Evolutionary conservation across 2,888 invertebrate genomes (phyloP).

Genomic region (Caenorhabditis drosophilae): DNA sequence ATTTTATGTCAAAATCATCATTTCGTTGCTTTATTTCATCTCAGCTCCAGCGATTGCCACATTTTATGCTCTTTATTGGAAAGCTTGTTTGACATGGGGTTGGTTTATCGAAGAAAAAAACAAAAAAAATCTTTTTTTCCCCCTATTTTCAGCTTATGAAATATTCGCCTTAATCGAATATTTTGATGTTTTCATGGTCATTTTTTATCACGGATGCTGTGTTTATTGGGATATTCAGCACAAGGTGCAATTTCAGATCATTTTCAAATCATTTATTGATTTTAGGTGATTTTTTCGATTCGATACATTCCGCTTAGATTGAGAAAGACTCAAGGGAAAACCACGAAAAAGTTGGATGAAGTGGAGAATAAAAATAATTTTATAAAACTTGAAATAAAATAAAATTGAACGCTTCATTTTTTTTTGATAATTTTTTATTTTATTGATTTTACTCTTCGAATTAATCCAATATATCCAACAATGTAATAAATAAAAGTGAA

Average conservation of each 20-base stretch:
- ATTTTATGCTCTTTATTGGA: slow-evolving; percentile 63
- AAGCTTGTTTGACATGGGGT: slow-evolving; percentile 64
- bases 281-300: slow-evolving; percentile 23
- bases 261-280: not conserved
- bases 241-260: slow-evolving; percentile 41
- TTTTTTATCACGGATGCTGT: slow-evolving; percentile 61
- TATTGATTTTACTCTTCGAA: slow-evolving; percentile 39
- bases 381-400: too few relatives aligned
- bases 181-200: slow-evolving; percentile 61
- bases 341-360: too few relatives aligned
- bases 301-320: slow-evolving; percentile 23
- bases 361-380: too few relatives aligned
- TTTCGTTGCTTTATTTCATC: slow-evolving; percentile 51
- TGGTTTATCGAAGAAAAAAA: slow-evolving; percentile 1
- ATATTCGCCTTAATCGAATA: slow-evolving; percentile 64
- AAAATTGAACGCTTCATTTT: too few relatives aligned
- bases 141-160: slow-evolving; percentile 59
- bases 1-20: slow-evolving; percentile 53
- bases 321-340: too few relatives aligned
- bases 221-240: slow-evolving; percentile 65
- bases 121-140: not conserved
- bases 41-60: slow-evolving; percentile 61
- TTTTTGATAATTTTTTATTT: not conserved
- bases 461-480: slow-evolving; percentile 59
- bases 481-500: slow-evolving; percentile 48